These are phyloP conservation scores for Anas flavirostris DNA, from an alignment of 2,797 vertebrate genomes.

Conservation along the genomic window DNA sequence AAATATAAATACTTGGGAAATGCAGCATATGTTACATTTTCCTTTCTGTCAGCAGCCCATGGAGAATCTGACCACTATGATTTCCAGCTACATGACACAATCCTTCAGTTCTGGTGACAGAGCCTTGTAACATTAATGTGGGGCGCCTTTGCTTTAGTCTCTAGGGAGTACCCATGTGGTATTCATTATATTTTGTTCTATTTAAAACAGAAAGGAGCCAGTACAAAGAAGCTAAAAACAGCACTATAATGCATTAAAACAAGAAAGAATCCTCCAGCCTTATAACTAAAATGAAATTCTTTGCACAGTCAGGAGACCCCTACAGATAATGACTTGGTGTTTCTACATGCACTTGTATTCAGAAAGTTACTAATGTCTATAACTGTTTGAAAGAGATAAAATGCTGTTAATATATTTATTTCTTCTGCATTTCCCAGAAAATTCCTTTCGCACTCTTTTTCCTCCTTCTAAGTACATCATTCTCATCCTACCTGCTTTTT, in stretches of 20 bases:
- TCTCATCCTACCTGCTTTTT: not conserved
- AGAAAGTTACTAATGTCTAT: not conserved
- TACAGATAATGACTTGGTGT: not conserved
- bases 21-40: slow-evolving; percentile 12
- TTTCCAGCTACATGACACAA: not conserved
- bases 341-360: not conserved
- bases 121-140: not conserved
- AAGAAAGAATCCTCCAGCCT: not conserved
- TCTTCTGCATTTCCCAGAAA: not conserved
- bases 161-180: not conserved
- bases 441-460: not conserved
- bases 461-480: not conserved
- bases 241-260: not conserved
- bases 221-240: not conserved
- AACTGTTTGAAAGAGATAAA: not conserved
- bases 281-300: not conserved
- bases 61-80: not conserved
- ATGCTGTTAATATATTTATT: not conserved
- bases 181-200: not conserved
- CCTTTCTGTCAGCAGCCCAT: not conserved
- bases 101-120: not conserved
- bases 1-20: slow-evolving; percentile 17
- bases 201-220: not conserved
- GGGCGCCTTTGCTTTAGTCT: not conserved
- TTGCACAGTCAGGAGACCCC: not conserved